Evolutionary conservation across 2,888 invertebrate species (phyloP), one percentile per base, ranked within the genome.

Genomic region (Venusia cambrica): DNA sequence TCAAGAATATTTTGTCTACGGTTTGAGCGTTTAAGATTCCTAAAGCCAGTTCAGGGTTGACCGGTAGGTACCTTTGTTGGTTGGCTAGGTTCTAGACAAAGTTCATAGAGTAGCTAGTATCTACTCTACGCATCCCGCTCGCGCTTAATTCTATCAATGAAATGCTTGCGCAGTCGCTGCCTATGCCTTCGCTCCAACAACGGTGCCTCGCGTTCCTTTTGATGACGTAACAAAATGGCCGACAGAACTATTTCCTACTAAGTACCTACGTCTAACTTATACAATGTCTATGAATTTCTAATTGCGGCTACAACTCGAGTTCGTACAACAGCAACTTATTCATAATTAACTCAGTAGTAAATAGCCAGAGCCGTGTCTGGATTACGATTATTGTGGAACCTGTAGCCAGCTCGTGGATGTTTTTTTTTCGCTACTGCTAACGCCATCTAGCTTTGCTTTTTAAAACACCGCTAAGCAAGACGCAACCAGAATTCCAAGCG

Each of bases 201-300:
- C 78, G 75, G 75, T 74, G 74, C 74, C 73, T 73, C 73, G 70
- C 74, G 78, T 70, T 77, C 69, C 73, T 72, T 65, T 54, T 57
- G 62, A 65, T 79, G 79, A 80, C 78, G 79, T 79, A 70, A 79
- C 75, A 83, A 83, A 72, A 83, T 83, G 79, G 79, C 79, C 62
- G 75, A 64, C 62, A 50, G 37, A 62, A 60, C 53, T 64, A 48
- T 51, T 56, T 62, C 49, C 45, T 58, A n/a, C n/a, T n/a, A 60
- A 49, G 52, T 59, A 64, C 54, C 53, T 57, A 19, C 8, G 15
- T 7, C 2, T 11, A 9, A 26, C 4, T 3, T 5, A 22, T 22
- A 12, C 6, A n/a, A n/a, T n/a, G n/a, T n/a, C n/a, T n/a, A n/a
- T n/a, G n/a, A 9, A 9, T 9, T 19, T 9, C 8, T 4, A 8